Evolutionary conservation across 2,113 vertebrate genomes (phyloP).

Genomic region (human): DNA sequence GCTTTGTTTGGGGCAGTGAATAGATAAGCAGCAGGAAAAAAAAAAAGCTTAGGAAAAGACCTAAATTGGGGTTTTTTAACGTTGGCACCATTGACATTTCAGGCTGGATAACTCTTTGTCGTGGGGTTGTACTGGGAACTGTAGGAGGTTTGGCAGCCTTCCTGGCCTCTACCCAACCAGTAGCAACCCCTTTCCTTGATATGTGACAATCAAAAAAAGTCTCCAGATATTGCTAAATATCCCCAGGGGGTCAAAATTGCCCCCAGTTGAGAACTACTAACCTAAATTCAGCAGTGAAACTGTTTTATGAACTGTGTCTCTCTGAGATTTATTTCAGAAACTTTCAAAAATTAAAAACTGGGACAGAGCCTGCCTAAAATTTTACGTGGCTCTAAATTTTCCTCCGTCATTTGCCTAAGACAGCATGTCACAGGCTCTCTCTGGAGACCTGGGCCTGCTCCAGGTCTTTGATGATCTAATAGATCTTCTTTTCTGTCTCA

Average conservation of each 20-base stretch:
- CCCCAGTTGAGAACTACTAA: background rate
- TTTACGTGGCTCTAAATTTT: background rate
- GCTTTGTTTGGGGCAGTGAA: background rate
- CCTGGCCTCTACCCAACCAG: rapidly evolving
- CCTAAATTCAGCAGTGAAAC: background rate
- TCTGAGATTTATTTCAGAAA: conserved; percentile 1
- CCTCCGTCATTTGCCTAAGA: background rate
- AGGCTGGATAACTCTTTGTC: background rate
- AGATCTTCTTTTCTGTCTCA: conserved; percentile 39
- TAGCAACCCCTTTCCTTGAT: background rate
- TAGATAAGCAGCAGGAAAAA: background rate
- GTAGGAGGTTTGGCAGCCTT: too few relatives aligned
- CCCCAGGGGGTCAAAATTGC: background rate
- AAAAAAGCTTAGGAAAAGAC: background rate
- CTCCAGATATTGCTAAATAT: background rate
- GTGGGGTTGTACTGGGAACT: too few relatives aligned
- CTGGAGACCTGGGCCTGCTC: background rate
- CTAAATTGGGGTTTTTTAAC: background rate
- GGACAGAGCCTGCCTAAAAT: background rate
- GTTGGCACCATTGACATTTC: background rate
- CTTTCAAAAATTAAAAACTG: background rate
- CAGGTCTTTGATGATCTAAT: conserved; percentile 19
- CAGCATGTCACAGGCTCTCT: background rate
- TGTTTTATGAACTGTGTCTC: background rate
- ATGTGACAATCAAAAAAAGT: background rate